These are phyloP conservation scores for Apis cerana DNA, from an alignment of 1,140 invertebrate species.

Conservation along the genomic window DNA sequence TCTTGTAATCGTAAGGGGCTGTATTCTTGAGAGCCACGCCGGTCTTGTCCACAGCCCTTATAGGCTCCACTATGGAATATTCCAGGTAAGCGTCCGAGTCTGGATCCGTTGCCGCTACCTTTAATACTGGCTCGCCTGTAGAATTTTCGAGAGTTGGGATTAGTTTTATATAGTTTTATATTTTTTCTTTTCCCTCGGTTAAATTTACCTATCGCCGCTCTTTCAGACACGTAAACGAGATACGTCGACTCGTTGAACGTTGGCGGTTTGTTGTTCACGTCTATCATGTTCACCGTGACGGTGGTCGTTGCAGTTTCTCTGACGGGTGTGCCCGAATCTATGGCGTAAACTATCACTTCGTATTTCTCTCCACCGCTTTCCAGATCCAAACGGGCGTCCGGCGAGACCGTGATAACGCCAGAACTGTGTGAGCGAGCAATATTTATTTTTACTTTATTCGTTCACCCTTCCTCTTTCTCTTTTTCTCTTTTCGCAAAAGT, in stretches of 20 bases:
- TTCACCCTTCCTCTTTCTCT: not conserved
- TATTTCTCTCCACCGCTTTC: conserved; percentile 86
- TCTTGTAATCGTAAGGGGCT: conserved; percentile 84
- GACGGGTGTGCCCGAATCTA: conserved; percentile 88
- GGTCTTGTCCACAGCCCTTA: conserved; percentile 88
- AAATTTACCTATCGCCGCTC: conserved; percentile 83
- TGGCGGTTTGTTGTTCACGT: conserved; percentile 93
- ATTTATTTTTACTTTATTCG: too few species aligned
- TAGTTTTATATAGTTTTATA: not conserved
- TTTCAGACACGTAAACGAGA: conserved; percentile 87
- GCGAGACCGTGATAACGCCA: conserved; percentile 88
- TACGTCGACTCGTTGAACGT: conserved; percentile 86
- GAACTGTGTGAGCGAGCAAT: conserved; percentile 78
- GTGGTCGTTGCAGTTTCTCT: conserved; percentile 89
- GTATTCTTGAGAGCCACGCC: conserved; percentile 85
- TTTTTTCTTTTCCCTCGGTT: not conserved
- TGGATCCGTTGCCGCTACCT: conserved; percentile 85
- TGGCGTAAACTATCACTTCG: conserved; percentile 87
- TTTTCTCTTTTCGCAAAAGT: conserved; percentile 26
- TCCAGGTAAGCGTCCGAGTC: conserved; percentile 86
- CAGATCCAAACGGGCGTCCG: conserved; percentile 87
- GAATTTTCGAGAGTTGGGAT: too few species aligned
- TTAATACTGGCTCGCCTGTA: conserved; percentile 83
- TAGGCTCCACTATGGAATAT: conserved; percentile 86
- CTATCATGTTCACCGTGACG: conserved; percentile 87